Conservation (phyloP, 2,797 vertebrate species). For the Intellagama lesueurii region DNA sequence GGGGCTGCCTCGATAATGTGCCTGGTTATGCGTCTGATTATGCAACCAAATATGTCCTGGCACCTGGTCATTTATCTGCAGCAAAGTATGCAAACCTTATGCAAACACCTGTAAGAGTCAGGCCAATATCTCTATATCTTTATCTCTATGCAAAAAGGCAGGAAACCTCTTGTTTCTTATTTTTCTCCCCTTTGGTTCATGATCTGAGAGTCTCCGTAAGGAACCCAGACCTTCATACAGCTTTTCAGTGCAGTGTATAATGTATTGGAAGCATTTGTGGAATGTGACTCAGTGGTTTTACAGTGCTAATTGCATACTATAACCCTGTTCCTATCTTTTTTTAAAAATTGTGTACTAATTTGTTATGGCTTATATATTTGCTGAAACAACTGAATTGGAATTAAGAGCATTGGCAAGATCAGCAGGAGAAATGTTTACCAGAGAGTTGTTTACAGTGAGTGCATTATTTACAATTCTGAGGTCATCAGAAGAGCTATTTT, state of each 20-base stretch:
- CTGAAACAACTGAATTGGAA: conserved; percentile 18
- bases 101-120: too few species aligned
- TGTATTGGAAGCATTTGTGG: neutral
- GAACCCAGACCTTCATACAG: neutral
- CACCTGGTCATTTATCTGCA: too few species aligned
- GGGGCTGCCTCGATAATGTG: too few species aligned
- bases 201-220: neutral
- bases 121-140: too few species aligned
- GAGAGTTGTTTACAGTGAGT: neutral
- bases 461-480: neutral
- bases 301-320: neutral
- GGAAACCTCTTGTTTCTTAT: neutral
- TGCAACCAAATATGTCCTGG: too few species aligned
- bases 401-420: neutral
- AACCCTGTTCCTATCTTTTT: neutral
- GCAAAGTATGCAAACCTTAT: too few species aligned
- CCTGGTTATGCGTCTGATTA: too few species aligned
- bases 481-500: neutral
- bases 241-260: neutral
- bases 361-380: neutral
- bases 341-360: neutral
- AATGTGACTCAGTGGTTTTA: neutral
- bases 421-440: neutral
- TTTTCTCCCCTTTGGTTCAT: neutral
- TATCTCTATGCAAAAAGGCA: neutral